Evolutionary conservation across 2,113 vertebrate genomes (phyloP).

Genomic region (Chitala chitala): DNA sequence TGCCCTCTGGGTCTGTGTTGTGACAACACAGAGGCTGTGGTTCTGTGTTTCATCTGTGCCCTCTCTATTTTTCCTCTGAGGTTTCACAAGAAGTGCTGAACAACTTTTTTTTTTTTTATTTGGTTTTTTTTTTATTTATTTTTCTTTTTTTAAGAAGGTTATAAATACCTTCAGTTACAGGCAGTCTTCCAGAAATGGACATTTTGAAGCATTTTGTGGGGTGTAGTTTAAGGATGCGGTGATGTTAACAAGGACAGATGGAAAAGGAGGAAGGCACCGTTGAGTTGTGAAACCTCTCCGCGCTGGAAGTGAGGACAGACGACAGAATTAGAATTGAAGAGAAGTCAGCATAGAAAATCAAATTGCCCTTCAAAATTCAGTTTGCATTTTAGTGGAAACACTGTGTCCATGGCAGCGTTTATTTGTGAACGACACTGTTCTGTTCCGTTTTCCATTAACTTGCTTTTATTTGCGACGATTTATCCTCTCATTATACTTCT

Average conservation of each 20-base stretch:
- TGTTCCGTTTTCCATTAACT: too few species aligned
- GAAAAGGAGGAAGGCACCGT: background rate
- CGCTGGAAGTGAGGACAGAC: background rate
- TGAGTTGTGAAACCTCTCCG: background rate
- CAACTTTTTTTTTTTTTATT: background rate
- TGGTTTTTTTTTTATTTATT: background rate
- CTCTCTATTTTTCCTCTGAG: constrained; percentile 10
- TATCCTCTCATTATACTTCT: too few species aligned
- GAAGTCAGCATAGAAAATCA: too few species aligned
- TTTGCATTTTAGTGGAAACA: too few species aligned
- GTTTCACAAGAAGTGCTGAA: constrained; percentile 3
- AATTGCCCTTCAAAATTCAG: too few species aligned
- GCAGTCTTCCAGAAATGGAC: background rate
- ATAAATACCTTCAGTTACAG: background rate
- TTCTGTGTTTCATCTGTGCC: background rate
- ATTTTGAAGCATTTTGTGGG: background rate
- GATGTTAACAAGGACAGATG: background rate
- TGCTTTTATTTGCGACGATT: too few species aligned
- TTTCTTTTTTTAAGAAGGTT: background rate
- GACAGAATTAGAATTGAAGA: too few species aligned
- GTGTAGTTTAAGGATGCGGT: background rate
- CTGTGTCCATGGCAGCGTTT: too few species aligned
- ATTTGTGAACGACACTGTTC: too few species aligned
- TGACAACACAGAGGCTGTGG: background rate
- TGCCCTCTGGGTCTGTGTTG: background rate